These are phyloP conservation scores for Aphidius gifuensis DNA, from an alignment of 1,140 invertebrate genomes.

Conservation along the genomic window DNA sequence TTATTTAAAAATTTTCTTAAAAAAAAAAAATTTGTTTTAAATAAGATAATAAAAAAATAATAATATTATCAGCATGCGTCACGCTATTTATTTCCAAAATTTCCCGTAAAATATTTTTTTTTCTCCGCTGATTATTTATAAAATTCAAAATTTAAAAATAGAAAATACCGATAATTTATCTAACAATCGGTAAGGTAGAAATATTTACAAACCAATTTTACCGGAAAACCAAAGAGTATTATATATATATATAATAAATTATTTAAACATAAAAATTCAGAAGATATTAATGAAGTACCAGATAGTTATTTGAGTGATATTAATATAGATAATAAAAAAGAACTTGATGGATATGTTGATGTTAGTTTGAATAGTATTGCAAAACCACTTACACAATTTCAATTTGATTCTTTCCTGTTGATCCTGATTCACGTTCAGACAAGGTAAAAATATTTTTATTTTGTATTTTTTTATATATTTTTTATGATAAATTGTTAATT, in stretches of 20 bases:
- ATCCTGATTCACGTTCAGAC: slow-evolving; percentile 73
- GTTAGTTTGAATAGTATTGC: slow-evolving; percentile 60
- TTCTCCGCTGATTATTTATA: too few relatives aligned
- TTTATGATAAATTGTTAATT: slow-evolving; percentile 16
- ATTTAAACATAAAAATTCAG: slow-evolving; percentile 95
- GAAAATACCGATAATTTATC: too few relatives aligned
- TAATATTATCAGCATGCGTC: too few relatives aligned
- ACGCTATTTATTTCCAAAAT: too few relatives aligned
- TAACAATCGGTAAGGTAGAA: too few relatives aligned
- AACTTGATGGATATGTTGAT: slow-evolving; percentile 76
- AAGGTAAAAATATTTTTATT: slow-evolving; percentile 57
- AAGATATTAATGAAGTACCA: slow-evolving; percentile 88
- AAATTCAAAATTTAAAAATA: too few relatives aligned
- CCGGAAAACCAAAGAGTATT: too few relatives aligned
- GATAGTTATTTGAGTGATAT: slow-evolving; percentile 90
- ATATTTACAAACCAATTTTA: too few relatives aligned
- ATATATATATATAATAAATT: slow-evolving; percentile 91
- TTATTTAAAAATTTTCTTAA: too few relatives aligned
- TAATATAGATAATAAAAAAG: slow-evolving; percentile 74
- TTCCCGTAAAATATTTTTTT: too few relatives aligned
- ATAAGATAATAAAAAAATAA: too few relatives aligned
- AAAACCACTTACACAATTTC: slow-evolving; percentile 84
- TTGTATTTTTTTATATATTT: slow-evolving; percentile 17
- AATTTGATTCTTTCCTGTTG: slow-evolving; percentile 97
- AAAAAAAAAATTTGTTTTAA: too few relatives aligned